Evolutionary conservation across 2,888 invertebrate genomes (phyloP).

Genomic region (Rhagium mordax): DNA sequence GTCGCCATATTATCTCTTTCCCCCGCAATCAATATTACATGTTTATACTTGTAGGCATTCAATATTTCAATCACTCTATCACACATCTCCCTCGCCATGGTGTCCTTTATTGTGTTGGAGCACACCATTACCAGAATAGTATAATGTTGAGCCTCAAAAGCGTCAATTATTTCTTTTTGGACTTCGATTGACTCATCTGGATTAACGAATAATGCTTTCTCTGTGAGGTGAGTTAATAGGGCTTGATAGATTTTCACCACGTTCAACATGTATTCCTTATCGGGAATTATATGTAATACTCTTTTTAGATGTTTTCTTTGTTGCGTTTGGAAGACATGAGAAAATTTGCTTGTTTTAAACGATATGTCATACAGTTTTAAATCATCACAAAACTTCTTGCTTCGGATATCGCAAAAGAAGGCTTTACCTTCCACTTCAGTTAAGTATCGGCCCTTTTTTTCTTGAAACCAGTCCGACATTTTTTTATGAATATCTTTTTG

Average conservation of each 20-base stretch:
- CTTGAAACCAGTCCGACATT: neutral
- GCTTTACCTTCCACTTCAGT: neutral
- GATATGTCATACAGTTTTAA: neutral
- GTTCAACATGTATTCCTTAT: neutral
- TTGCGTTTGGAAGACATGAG: no score
- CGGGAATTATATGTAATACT: neutral
- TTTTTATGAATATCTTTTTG: neutral
- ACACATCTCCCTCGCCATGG: no score
- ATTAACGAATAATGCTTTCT: neutral
- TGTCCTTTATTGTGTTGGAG: no score
- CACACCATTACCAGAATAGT: neutral
- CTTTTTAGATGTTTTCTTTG: neutral
- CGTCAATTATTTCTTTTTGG: neutral
- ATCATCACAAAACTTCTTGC: neutral
- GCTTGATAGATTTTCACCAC: neutral
- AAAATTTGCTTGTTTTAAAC: no score
- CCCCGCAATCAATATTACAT: no score
- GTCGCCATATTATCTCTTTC: no score
- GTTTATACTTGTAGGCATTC: no score
- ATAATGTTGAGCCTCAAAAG: neutral
- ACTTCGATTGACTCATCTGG: neutral
- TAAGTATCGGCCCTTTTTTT: neutral
- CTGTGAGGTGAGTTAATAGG: neutral
- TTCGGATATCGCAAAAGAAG: neutral
- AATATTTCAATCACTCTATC: no score